These are phyloP conservation scores for Dryocosmus kuriphilus DNA, from an alignment of 2,888 invertebrate genomes.

Conservation along the genomic window DNA sequence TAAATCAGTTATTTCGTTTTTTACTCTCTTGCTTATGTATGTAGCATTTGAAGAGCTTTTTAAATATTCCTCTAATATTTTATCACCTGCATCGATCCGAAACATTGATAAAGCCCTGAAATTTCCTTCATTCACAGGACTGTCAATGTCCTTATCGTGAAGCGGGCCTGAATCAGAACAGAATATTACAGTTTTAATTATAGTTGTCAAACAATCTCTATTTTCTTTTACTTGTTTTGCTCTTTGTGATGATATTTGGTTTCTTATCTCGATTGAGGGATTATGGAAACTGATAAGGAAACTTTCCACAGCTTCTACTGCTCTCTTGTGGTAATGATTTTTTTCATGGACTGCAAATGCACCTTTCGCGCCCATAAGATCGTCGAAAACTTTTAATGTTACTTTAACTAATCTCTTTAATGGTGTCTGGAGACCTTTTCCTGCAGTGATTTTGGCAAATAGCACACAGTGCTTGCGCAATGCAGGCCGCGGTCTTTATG, in stretches of 20 bases:
- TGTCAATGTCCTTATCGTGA: no score
- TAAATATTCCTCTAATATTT: slow-evolving; percentile 57
- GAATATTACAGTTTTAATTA: slow-evolving; percentile 57
- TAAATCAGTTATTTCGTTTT: no score
- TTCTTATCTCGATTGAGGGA: no score
- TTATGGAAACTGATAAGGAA: slow-evolving; percentile 47
- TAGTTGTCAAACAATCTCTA: slow-evolving; percentile 49
- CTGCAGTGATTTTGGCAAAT: slow-evolving; percentile 39
- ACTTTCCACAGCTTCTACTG: slow-evolving; percentile 47
- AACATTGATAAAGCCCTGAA: slow-evolving; percentile 59
- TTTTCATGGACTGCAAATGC: slow-evolving; percentile 42
- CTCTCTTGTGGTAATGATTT: slow-evolving; percentile 48
- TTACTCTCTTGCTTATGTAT: no score
- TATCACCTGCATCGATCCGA: slow-evolving; percentile 59
- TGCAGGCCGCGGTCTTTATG: slow-evolving; percentile 53
- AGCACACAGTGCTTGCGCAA: slow-evolving; percentile 53
- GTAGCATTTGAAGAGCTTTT: no score
- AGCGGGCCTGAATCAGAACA: slow-evolving; percentile 52
- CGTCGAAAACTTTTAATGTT: slow-evolving; percentile 49
- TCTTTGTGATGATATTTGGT: no score
- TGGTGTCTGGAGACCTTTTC: slow-evolving; percentile 36
- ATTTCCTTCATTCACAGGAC: slow-evolving; percentile 50
- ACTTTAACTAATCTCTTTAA: slow-evolving; percentile 48
- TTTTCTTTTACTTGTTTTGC: slow-evolving; percentile 47
- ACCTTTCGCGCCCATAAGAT: slow-evolving; percentile 48